Base-by-base conservation (phyloP, 2,113 vertebrate genomes). In the Xenopus tropicalis region DNA sequence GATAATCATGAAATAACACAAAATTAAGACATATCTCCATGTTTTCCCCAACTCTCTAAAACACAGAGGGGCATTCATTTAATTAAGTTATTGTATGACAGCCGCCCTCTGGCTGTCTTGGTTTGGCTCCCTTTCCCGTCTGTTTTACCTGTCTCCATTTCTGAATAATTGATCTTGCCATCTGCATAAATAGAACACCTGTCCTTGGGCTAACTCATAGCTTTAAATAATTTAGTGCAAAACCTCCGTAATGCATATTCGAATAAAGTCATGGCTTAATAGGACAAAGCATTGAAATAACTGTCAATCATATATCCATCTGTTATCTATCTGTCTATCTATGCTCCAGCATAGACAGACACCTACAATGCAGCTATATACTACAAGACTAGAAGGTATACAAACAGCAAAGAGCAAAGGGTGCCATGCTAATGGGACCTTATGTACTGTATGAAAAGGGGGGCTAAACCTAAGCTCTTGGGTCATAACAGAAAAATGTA, bases 81-180 rank as follows among this genome's bases (percentile, higher is more conserved):
- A 54, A 3, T 46, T 59, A 64, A 78, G 79, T 80, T 78, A 80
- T 82, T 85, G 81, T 57, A 83, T 82, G 80, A 79, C 87, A 91
- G 86, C 86, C 90, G 88, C 80, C 84, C 78, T 82, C 62, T 24
- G 78, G 83, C 84, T 85, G 85, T 90, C 90, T 90, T 84, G 77
- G 78, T 88, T 89, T 89, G 87, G 87, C 24, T 58, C 81, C 87
- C 89, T 89, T 93, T 89, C 86, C 90, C 89, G 89, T 92, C 91
- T 93, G 90, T 86, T 93, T 93, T 91, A 93, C 89, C 88, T 92
- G 91, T 82, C 86, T 89, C 82, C 80, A 78, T 79, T 82, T 81
- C 85, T 95, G 85, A 93, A 95, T 94, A 91, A 95, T 95, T 93
- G 85, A 94, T 87, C 80, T 88, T 78, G 71, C 90, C 90, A 91